Conservation (phyloP, 2,888 invertebrate species). For the Xylota sylvarum region DNA sequence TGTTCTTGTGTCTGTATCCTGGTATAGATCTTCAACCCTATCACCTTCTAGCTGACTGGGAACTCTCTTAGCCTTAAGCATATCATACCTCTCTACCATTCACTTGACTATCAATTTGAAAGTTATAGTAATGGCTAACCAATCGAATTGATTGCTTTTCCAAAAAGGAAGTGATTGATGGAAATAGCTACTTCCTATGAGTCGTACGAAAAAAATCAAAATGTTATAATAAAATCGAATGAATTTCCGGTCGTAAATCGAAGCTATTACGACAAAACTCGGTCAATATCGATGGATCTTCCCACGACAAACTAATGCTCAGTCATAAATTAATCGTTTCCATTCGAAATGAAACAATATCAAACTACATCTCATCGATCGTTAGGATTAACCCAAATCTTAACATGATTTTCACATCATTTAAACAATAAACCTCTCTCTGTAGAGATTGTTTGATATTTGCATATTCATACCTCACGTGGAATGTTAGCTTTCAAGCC, state of each 20-base stretch:
- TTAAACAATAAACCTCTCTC: background rate
- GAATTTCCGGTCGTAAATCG: slow-evolving; percentile 35
- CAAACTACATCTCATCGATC: background rate
- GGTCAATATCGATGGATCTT: slow-evolving; percentile 34
- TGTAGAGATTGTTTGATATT: background rate
- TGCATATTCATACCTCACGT: slow-evolving; percentile 1
- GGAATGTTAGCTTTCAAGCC: background rate
- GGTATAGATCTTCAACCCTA: too few relatives aligned
- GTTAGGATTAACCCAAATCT: slow-evolving; percentile 34
- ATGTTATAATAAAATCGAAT: slow-evolving; percentile 12
- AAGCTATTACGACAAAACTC: slow-evolving; percentile 1
- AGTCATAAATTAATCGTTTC: slow-evolving; percentile 17
- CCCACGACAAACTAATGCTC: slow-evolving; percentile 20
- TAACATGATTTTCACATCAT: slow-evolving; percentile 26
- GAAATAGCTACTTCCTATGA: background rate
- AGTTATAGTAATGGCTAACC: too few relatives aligned
- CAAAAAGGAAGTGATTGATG: background rate
- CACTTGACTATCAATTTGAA: background rate
- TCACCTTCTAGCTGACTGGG: too few relatives aligned
- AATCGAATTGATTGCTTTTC: too few relatives aligned
- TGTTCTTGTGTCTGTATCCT: too few relatives aligned
- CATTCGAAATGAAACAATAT: slow-evolving; percentile 3
- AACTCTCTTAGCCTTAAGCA: too few relatives aligned
- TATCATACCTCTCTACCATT: too few relatives aligned
- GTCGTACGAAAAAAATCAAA: background rate